Evolutionary conservation across 2,888 invertebrate species (phyloP), one percentile per base, ranked within the genome.

Genomic region (Tubulanus polymorphus): DNA sequence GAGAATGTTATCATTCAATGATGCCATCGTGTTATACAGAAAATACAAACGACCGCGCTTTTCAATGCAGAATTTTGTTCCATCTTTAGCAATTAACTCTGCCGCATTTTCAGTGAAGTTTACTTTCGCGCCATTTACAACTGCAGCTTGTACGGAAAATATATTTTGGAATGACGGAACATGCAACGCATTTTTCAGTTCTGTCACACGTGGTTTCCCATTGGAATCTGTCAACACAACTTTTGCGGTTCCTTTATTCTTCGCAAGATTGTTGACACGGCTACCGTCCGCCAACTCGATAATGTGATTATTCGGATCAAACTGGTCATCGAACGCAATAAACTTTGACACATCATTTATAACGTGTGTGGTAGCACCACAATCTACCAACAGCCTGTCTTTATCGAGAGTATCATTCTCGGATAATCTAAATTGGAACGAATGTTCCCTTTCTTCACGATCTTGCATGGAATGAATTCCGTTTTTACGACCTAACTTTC

Each of bases 101-200:
- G 57, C 53, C 37, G 25, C 26, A 23, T 55, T 32, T 52, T 51
- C 57, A 18, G 37, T 20, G 46, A 63, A 62, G 15, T 27, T 50
- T 2, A 63, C 50, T 1, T 27, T 51, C 20, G 54, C 63, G 3
- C 60, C 57, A 12, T 55, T 57, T 12, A 55, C 48, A 25, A 56
- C 55, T 26, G 59, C 61, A 20, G 61, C 61, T 30, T 59, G 57
- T n/a, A 64, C 64, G 26, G 63, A 64, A 32, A 63, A 64, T 32
- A 62, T 61, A 46, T 60, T 53, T 23, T 56, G 55, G 47, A 48
- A 62, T 15, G 60, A 50, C n/a, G 62, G 62, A 1, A 62, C 54
- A 50, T 20, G 28, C 3, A 55, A 30, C 5, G 47, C 55, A 29
- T 53, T 25, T 48, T 53, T 15, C 15, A 49, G 30, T 5, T 18